These are phyloP conservation scores for Alitta virens DNA, from an alignment of 2,888 invertebrate species.

Conservation along the genomic window DNA sequence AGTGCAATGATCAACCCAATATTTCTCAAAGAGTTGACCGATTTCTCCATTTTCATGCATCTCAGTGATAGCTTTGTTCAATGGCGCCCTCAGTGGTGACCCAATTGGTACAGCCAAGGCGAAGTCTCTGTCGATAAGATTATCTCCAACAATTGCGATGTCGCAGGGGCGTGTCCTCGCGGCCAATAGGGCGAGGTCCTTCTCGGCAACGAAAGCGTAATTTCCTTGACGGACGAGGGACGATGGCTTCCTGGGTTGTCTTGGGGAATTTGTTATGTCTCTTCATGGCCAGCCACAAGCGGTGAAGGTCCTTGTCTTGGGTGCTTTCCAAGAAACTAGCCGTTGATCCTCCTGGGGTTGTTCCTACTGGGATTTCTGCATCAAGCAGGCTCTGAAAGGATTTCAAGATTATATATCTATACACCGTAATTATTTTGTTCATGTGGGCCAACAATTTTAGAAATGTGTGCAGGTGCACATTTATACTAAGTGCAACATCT, in stretches of 20 bases:
- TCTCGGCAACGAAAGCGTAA: background rate
- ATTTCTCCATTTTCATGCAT: background rate
- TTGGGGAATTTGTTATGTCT: background rate
- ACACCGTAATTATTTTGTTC: too few species aligned
- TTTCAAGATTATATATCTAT: too few species aligned
- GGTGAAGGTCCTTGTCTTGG: background rate
- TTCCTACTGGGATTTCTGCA: background rate
- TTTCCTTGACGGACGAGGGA: background rate
- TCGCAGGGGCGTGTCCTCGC: background rate
- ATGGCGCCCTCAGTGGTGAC: background rate
- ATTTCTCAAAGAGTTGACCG: background rate
- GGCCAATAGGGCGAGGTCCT: background rate
- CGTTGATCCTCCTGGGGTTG: background rate
- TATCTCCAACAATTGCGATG: background rate
- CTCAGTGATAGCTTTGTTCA: background rate
- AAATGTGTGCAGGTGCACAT: too few species aligned
- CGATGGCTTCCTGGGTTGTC: background rate
- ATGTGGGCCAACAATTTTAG: too few species aligned
- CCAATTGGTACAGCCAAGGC: background rate
- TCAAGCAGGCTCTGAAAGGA: background rate
- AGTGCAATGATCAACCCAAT: background rate
- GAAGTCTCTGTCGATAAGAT: background rate
- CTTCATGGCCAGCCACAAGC: background rate
- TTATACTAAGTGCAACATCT: too few species aligned
- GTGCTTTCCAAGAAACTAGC: background rate